Conservation (phyloP, 2,888 invertebrate species). For the Orthosia incerta region DNA sequence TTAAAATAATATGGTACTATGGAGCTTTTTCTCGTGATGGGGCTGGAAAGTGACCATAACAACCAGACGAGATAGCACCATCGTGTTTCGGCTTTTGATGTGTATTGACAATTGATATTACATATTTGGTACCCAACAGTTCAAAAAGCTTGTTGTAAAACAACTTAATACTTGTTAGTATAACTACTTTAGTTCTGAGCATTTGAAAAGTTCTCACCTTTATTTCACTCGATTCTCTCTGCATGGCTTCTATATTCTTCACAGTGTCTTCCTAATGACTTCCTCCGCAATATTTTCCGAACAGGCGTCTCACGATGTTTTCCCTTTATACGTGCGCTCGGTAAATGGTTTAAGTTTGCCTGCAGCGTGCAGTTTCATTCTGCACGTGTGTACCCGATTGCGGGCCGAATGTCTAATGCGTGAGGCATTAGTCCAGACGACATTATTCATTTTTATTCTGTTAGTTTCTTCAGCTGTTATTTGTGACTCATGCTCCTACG, state of each 20-base stretch:
- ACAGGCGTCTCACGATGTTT: slow-evolving; percentile 66
- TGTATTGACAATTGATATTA: too few relatives aligned
- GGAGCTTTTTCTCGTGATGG: too few relatives aligned
- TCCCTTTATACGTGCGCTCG: slow-evolving; percentile 64
- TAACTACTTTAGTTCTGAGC: not conserved
- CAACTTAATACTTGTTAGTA: too few relatives aligned
- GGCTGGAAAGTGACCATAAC: too few relatives aligned
- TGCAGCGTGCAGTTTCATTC: slow-evolving; percentile 70
- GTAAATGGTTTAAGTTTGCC: slow-evolving; percentile 74
- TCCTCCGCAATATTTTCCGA: slow-evolving; percentile 71
- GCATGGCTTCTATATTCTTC: slow-evolving; percentile 63
- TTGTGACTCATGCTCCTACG: slow-evolving; percentile 49
- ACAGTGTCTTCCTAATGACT: slow-evolving; percentile 70
- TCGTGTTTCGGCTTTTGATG: too few relatives aligned
- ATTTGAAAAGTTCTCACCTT: not conserved
- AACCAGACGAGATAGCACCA: too few relatives aligned
- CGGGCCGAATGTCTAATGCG: slow-evolving; percentile 75
- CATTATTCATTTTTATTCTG: slow-evolving; percentile 76
- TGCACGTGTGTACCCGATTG: slow-evolving; percentile 73
- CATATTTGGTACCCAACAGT: too few relatives aligned
- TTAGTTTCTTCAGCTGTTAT: slow-evolving; percentile 64
- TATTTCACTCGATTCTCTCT: slow-evolving; percentile 25
- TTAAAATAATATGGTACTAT: too few relatives aligned
- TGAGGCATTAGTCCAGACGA: slow-evolving; percentile 74
- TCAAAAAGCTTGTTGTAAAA: too few relatives aligned